phyloP scores from a whole-genome alignment of 1,140 invertebrate species.

The Tetragnatha versicolor region DNA sequence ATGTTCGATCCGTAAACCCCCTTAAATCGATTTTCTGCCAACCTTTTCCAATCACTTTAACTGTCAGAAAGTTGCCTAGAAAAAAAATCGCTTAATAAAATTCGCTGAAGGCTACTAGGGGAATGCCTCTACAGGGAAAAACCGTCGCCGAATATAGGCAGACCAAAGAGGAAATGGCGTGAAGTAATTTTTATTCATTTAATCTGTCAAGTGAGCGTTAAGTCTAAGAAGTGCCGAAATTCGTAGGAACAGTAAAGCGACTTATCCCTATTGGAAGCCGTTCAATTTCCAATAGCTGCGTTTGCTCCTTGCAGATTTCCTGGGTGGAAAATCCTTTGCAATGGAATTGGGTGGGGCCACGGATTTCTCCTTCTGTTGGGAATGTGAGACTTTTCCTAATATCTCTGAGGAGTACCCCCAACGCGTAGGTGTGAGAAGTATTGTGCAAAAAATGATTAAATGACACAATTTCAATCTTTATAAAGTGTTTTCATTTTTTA shows the following conservation, averaged over 20 bases:
- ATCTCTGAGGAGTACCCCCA: conserved; percentile 5
- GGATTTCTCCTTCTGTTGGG: conserved; percentile 41
- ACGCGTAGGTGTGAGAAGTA: too few relatives aligned
- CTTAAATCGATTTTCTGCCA: conserved; percentile 12
- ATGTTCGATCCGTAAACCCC: conserved; percentile 28
- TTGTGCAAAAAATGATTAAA: too few relatives aligned
- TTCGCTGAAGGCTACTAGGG: background rate
- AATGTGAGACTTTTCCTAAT: background rate
- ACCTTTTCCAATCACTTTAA: conserved; percentile 37
- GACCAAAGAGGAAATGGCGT: conserved; percentile 36
- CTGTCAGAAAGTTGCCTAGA: conserved; percentile 13
- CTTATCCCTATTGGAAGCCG: conserved; percentile 14
- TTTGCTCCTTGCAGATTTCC: conserved; percentile 15
- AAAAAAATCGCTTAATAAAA: background rate
- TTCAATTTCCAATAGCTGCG: conserved; percentile 51
- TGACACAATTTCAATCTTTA: too few relatives aligned
- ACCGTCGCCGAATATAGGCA: conserved; percentile 24
- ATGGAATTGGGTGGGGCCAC: background rate
- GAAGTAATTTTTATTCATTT: conserved; percentile 54
- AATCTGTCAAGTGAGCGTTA: conserved; percentile 44
- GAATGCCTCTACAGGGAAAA: background rate
- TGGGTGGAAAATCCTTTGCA: conserved; percentile 14
- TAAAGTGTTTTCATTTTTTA: too few relatives aligned
- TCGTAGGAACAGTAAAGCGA: conserved; percentile 8
- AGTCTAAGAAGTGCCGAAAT: conserved; percentile 38